phyloP scores from a whole-genome alignment of 2,888 invertebrate genomes.

The Lithosia quadra region DNA sequence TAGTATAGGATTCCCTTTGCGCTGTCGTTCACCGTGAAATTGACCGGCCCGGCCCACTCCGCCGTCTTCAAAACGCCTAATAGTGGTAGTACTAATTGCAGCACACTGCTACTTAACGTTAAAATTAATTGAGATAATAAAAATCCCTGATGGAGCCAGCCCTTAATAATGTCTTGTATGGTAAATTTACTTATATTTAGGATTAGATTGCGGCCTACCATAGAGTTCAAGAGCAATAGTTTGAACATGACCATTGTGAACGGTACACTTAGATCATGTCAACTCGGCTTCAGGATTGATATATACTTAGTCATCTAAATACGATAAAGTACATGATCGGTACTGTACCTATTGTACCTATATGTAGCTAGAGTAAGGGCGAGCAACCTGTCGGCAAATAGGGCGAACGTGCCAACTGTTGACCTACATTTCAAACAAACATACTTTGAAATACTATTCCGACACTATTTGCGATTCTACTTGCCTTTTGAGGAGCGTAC shows the following conservation, averaged over 20 bases:
- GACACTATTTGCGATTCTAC: neutral
- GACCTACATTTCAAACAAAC: conserved; percentile 17
- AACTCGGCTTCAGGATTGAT: too few species aligned
- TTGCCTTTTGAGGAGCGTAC: conserved; percentile 1
- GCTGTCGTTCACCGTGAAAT: too few species aligned
- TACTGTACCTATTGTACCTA: neutral
- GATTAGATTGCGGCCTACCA: neutral
- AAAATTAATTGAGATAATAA: neutral
- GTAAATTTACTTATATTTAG: too few species aligned
- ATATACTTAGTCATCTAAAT: neutral
- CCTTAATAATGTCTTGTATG: neutral
- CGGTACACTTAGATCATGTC: too few species aligned
- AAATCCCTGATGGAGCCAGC: neutral
- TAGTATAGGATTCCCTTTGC: too few species aligned
- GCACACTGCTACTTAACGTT: neutral
- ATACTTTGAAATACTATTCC: conserved; percentile 6
- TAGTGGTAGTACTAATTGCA: too few species aligned
- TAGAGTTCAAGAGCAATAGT: neutral
- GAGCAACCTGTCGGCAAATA: conserved; percentile 8
- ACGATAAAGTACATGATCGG: neutral
- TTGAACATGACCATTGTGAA: neutral
- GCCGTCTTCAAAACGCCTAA: too few species aligned
- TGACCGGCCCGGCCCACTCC: too few species aligned
- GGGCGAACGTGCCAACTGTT: conserved; percentile 9
- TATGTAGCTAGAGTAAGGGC: conserved; percentile 4